Evolutionary conservation across 2,797 vertebrate species (phyloP).

Genomic region (Neoniphon sammara): DNA sequence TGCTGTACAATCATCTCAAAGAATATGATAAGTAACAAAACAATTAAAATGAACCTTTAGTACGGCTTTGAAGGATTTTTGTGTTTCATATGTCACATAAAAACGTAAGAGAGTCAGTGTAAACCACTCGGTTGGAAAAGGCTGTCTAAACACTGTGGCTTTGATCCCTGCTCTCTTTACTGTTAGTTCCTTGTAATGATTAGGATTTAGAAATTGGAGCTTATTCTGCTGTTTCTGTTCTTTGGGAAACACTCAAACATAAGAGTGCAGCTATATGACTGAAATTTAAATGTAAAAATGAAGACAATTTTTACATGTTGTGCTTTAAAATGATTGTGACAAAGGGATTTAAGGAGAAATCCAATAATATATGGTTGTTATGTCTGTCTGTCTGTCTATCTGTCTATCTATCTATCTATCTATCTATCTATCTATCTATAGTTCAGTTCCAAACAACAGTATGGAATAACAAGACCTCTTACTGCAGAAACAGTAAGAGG

Average conservation of each 20-base stretch:
- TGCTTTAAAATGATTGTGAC: not conserved
- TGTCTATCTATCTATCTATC: too few relatives aligned
- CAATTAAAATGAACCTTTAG: slow-evolving; percentile 25
- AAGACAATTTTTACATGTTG: slow-evolving; percentile 13
- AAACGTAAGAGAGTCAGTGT: too few relatives aligned
- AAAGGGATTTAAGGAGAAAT: not conserved
- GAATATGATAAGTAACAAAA: slow-evolving; percentile 46
- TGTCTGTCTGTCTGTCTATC: too few relatives aligned
- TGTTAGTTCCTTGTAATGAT: slow-evolving; percentile 8
- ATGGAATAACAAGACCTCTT: too few relatives aligned
- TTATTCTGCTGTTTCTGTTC: not conserved
- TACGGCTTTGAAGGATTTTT: slow-evolving; percentile 13
- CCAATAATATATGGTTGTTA: not conserved
- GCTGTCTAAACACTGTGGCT: slow-evolving; percentile 5
- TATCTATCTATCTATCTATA: too few relatives aligned
- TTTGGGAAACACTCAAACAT: slow-evolving; percentile 19
- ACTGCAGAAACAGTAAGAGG: not conserved
- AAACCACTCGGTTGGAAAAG: not conserved
- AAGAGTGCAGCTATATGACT: slow-evolving; percentile 9
- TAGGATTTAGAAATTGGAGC: not conserved
- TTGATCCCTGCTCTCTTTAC: not conserved
- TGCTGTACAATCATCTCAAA: slow-evolving; percentile 56
- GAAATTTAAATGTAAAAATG: too few relatives aligned
- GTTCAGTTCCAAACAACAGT: too few relatives aligned
- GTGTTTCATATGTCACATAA: too few relatives aligned